These are phyloP conservation scores for Gymnarchus niloticus DNA, from an alignment of 2,113 vertebrate species.

Conservation along the genomic window DNA sequence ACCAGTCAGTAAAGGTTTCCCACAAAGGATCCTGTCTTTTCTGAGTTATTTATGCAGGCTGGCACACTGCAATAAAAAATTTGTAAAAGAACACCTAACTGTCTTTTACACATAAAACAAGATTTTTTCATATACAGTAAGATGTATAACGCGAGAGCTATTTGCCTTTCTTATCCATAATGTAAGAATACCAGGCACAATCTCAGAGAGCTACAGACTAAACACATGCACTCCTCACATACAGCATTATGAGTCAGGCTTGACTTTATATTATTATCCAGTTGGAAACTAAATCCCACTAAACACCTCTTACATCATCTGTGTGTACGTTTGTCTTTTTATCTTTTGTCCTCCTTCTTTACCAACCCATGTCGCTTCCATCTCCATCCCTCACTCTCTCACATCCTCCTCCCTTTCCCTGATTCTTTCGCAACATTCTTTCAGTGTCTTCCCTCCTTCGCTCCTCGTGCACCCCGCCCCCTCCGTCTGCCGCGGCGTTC, in stretches of 20 bases:
- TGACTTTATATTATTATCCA: neutral
- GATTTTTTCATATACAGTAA: conserved; percentile 1
- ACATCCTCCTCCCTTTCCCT: neutral
- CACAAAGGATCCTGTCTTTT: neutral
- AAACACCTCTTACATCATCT: conserved; percentile 11
- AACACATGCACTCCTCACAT: neutral
- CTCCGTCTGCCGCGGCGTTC: neutral
- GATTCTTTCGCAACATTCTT: neutral
- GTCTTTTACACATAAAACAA: neutral
- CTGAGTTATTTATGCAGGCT: neutral
- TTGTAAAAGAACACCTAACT: neutral
- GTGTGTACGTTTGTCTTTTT: neutral
- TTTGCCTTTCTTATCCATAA: neutral
- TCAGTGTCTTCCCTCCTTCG: neutral
- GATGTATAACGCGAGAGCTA: no score
- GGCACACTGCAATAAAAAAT: neutral
- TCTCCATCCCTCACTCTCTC: neutral
- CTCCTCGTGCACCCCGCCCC: neutral
- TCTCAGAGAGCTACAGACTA: neutral
- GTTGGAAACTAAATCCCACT: neutral
- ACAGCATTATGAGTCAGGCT: neutral
- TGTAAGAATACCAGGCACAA: neutral
- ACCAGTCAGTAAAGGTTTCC: no score
- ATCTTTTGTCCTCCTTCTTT: neutral
- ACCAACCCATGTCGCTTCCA: neutral